Base-by-base conservation (phyloP, 2,888 invertebrate species). In the Hirtodrosophila confusa region DNA sequence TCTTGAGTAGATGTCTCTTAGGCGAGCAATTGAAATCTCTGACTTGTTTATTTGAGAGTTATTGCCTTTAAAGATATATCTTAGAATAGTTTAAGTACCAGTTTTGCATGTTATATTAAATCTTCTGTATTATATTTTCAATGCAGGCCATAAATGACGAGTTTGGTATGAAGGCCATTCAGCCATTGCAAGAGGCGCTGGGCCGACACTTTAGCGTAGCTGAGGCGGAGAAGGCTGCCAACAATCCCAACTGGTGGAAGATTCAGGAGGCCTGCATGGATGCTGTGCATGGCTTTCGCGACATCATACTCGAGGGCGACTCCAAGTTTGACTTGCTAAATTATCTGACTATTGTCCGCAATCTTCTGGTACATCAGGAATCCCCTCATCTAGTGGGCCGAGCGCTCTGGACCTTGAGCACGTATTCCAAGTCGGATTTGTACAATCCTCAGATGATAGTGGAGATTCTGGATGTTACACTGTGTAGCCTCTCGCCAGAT, bases 241-340 rank as follows among this genome's bases (percentile, higher is more conserved):
- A 92, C 51, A 89, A 92, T 84, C 82, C 89, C 31, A 89, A 92
- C 61, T 93, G 94, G 93, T 95, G 95, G 95, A 95, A 95, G 90
- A 92, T 94, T 40, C 92, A 93, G 68, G 95, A 95, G 89, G 93
- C 95, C 0, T 93, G 93, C 54, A 93, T 95, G 92, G 90, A 94
- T 31, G 93, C 94, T 3, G 90, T 95, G 5, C 94, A 94, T 44
- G 91, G 92, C 24, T 93, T 93, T 11, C 93, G 93, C 36, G 92
- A 90, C 40, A 57, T 91, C 2, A 91, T 92, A 36, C 74, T 92
- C 2, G 89, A 89, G 41, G 86, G 80, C 12, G 88, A 90, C 39
- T 86, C 89, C n/a, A 88, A 90, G 58, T 92, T 92, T 56, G 91
- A 92, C 80, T 77, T 92, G 36, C 67, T 88, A 0, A 91, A 91